Conservation (phyloP, 2,797 vertebrate species). For the Pseudochromis fuscus region DNA sequence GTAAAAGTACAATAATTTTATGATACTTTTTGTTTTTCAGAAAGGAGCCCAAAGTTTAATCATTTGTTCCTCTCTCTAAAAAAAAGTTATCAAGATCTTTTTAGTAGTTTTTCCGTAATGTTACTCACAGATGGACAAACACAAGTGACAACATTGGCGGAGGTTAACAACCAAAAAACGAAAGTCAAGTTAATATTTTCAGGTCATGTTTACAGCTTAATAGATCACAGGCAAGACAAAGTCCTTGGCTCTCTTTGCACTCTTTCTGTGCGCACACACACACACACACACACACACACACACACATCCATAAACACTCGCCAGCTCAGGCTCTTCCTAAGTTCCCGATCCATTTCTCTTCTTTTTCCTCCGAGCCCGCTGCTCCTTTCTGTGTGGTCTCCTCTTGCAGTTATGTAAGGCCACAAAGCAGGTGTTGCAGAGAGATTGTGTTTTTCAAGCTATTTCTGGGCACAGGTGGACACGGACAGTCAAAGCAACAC, state of each 20-base stretch:
- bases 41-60: no score
- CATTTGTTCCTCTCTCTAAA: no score
- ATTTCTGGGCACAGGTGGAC: conserved; percentile 76
- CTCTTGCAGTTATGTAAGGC: conserved; percentile 45
- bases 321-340: not conserved
- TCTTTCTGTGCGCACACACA: not conserved
- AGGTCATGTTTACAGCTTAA: not conserved
- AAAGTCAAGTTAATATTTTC: not conserved
- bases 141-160: no score
- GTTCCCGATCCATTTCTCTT: conserved; percentile 32
- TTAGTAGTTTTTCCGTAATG: no score
- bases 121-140: no score
- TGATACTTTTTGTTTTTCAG: no score
- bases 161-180: not conserved
- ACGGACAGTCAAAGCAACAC: conserved; percentile 62
- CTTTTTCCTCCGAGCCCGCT: not conserved
- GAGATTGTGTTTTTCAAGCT: conserved; percentile 64
- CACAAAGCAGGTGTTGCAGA: conserved; percentile 69
- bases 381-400: conserved; percentile 42
- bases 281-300: not conserved
- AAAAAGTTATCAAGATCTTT: no score
- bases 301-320: not conserved
- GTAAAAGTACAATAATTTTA: no score
- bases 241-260: not conserved
- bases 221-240: not conserved